Conservation (phyloP, 2,888 invertebrate species). For the Tridacna crocea region DNA sequence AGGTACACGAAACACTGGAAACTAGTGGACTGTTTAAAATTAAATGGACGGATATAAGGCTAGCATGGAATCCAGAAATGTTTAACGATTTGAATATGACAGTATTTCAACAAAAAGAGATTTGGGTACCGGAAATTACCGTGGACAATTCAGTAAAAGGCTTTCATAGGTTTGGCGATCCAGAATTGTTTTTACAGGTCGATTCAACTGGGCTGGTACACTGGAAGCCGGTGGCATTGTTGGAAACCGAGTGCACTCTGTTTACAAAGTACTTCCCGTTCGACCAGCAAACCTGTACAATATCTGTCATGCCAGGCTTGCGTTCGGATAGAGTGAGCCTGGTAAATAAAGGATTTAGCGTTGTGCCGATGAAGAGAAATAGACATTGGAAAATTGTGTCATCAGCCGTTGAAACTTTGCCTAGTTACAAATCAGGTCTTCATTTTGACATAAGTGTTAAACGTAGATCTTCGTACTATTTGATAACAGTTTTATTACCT, state of each 20-base stretch:
- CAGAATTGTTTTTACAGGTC: neutral
- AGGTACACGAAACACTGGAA: neutral
- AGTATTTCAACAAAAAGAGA: neutral
- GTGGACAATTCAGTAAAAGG: neutral
- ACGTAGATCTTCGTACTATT: neutral
- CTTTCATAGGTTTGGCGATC: constrained; percentile 1
- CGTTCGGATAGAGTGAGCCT: neutral
- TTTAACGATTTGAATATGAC: neutral
- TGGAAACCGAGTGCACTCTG: neutral
- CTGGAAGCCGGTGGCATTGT: neutral
- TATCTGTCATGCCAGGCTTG: neutral
- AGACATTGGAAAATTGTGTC: neutral
- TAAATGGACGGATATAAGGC: neutral
- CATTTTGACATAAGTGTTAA: neutral
- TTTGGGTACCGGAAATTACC: constrained; percentile 4
- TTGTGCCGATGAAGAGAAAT: neutral
- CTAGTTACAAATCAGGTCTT: neutral
- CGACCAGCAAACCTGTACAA: neutral
- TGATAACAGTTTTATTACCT: neutral
- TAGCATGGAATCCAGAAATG: neutral
- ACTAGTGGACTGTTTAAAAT: neutral
- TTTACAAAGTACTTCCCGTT: constrained; percentile 9
- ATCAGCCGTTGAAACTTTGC: neutral
- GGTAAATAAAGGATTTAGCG: neutral
- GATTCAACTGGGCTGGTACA: neutral